A percentile compares a stretch with the other conserved stretches of the same genome.
These are phyloP conservation scores for Python bivittatus DNA, from an alignment of 2,113 vertebrate species.

Conservation along the genomic window DNA sequence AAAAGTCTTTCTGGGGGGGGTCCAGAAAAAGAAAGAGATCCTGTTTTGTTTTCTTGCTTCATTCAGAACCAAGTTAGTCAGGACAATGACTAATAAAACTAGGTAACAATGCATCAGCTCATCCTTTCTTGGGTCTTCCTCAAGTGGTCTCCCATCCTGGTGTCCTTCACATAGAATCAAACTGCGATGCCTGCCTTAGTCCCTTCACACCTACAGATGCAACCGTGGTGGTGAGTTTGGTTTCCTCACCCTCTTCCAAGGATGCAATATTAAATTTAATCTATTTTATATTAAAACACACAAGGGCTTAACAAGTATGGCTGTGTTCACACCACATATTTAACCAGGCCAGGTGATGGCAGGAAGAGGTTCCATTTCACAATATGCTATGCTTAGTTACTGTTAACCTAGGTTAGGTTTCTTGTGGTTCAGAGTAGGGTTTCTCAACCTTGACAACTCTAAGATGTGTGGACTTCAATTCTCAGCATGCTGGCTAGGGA, in stretches of 20 bases:
- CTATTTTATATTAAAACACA: not conserved
- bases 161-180: too few species aligned
- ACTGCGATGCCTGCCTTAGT: too few species aligned
- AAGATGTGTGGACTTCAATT: not conserved
- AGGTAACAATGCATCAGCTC: too few species aligned
- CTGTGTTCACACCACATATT: not conserved
- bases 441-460: not conserved
- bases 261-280: not conserved
- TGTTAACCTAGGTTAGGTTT: not conserved
- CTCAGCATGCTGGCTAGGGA: not conserved
- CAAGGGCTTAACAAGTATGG: not conserved
- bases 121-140: too few species aligned
- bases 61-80: too few species aligned
- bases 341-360: not conserved
- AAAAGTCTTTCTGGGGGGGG: too few species aligned
- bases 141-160: too few species aligned
- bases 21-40: too few species aligned
- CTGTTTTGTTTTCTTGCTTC: too few species aligned
- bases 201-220: too few species aligned
- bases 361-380: not conserved
- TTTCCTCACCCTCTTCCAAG: not conserved
- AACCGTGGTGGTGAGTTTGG: too few species aligned
- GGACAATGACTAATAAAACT: too few species aligned
- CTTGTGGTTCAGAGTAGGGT: not conserved
- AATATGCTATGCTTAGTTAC: not conserved